phyloP scores from a whole-genome alignment of 2,888 invertebrate genomes.

The Phania funesta region DNA sequence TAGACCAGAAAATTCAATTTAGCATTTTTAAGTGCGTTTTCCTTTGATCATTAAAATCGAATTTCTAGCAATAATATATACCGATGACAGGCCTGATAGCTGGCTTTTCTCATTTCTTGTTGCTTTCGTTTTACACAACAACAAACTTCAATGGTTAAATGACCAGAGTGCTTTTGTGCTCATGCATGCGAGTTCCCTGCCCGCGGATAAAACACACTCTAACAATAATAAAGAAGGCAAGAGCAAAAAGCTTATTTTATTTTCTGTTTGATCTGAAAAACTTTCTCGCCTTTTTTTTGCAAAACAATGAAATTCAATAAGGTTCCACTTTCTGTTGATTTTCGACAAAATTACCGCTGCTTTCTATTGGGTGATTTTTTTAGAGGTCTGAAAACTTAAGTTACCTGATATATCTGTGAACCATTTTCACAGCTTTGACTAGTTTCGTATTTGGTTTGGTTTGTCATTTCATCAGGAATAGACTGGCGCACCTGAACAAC shows the following conservation, averaged over 20 bases:
- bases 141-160: constrained; percentile 28
- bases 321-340: constrained; percentile 24
- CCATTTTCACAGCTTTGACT: no score
- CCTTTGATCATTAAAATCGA: constrained; percentile 80
- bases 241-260: constrained; percentile 67
- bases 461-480: no score
- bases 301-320: constrained; percentile 52
- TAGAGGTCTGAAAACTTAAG: background rate
- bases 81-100: constrained; percentile 62
- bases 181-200: background rate
- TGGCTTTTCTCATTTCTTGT: constrained; percentile 8
- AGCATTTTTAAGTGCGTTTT: constrained; percentile 79
- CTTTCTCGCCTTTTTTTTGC: constrained; percentile 43
- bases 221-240: background rate
- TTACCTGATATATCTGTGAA: no score
- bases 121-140: constrained; percentile 26
- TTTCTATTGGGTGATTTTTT: no score
- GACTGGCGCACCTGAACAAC: no score
- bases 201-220: background rate
- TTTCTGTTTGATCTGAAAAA: constrained; percentile 70
- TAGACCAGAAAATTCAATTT: constrained; percentile 79
- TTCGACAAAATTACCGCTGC: background rate
- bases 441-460: no score
- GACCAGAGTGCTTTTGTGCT: background rate
- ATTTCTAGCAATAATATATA: constrained; percentile 77